Evolutionary conservation across 2,888 invertebrate species (phyloP).

Genomic region (Timandra comae): DNA sequence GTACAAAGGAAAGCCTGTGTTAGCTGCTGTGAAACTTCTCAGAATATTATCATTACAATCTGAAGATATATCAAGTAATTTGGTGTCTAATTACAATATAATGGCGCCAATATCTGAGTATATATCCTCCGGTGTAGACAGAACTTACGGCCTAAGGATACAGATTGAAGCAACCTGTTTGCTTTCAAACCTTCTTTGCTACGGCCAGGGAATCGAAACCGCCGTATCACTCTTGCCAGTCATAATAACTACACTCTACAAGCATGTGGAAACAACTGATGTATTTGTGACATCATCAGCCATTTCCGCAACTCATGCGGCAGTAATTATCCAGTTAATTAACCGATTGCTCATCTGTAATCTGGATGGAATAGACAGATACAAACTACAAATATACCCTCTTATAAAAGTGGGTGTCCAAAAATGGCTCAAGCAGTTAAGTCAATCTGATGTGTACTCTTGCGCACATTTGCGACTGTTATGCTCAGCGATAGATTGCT

Average conservation of each 20-base stretch:
- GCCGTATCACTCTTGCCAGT: constrained; percentile 70
- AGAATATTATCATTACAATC: constrained; percentile 82
- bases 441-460: constrained; percentile 51
- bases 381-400: constrained; percentile 54
- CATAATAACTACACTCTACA: constrained; percentile 73
- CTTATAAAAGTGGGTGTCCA: constrained; percentile 55
- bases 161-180: constrained; percentile 81
- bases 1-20: constrained; percentile 81
- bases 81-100: constrained; percentile 74
- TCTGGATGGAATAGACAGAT: constrained; percentile 31
- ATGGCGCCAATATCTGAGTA: constrained; percentile 74
- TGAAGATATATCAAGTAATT: constrained; percentile 63
- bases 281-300: constrained; percentile 60
- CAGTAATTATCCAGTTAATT: constrained; percentile 71
- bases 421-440: constrained; percentile 70
- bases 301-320: constrained; percentile 75
- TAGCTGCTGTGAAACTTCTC: constrained; percentile 83
- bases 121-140: constrained; percentile 68
- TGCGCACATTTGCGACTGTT: constrained; percentile 59
- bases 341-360: constrained; percentile 41
- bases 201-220: constrained; percentile 65
- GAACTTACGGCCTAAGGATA: constrained; percentile 71
- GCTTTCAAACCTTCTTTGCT: constrained; percentile 73
- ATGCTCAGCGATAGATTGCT: constrained; percentile 56
- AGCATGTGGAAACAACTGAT: constrained; percentile 77